These are phyloP conservation scores for Nudaria mundana DNA, from an alignment of 2,888 invertebrate genomes.

Conservation along the genomic window DNA sequence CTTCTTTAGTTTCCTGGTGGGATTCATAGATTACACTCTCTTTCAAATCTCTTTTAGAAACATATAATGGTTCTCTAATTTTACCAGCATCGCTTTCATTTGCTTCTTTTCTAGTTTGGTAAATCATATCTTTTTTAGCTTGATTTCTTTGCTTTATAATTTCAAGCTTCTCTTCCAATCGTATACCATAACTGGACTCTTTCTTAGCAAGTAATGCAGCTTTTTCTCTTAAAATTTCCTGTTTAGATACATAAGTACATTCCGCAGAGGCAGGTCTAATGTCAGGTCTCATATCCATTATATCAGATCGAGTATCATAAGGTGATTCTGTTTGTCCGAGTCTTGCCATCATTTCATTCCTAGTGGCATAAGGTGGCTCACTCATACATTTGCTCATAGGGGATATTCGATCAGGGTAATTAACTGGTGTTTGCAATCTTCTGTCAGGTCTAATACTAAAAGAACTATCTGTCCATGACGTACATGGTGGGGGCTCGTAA, in stretches of 20 bases:
- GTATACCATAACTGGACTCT: conserved; percentile 61
- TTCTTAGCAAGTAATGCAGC: conserved; percentile 72
- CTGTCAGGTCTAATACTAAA: conserved; percentile 69
- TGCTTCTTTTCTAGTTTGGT: conserved; percentile 74
- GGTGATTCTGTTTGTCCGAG: conserved; percentile 64
- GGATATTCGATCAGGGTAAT: conserved; percentile 60
- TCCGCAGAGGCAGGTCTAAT: conserved; percentile 69
- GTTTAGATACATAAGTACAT: conserved; percentile 75
- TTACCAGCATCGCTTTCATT: conserved; percentile 70
- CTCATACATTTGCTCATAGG: conserved; percentile 75
- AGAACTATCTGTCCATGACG: conserved; percentile 67
- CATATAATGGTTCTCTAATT: conserved; percentile 73
- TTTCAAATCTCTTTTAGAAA: conserved; percentile 75
- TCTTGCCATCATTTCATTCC: conserved; percentile 71
- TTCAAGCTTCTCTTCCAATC: conserved; percentile 73
- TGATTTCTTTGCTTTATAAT: conserved; percentile 78
- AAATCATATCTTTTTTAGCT: conserved; percentile 77
- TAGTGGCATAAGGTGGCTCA: conserved; percentile 71
- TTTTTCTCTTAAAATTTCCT: conserved; percentile 76
- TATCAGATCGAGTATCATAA: conserved; percentile 58
- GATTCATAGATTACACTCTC: conserved; percentile 78
- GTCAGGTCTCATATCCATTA: conserved; percentile 53
- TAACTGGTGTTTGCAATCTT: conserved; percentile 65
- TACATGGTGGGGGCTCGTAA: conserved; percentile 68
- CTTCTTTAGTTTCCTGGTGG: conserved; percentile 70